These are phyloP conservation scores for Mormyrus hasselquistii DNA, from an alignment of 2,797 vertebrate species.

Conservation along the genomic window DNA sequence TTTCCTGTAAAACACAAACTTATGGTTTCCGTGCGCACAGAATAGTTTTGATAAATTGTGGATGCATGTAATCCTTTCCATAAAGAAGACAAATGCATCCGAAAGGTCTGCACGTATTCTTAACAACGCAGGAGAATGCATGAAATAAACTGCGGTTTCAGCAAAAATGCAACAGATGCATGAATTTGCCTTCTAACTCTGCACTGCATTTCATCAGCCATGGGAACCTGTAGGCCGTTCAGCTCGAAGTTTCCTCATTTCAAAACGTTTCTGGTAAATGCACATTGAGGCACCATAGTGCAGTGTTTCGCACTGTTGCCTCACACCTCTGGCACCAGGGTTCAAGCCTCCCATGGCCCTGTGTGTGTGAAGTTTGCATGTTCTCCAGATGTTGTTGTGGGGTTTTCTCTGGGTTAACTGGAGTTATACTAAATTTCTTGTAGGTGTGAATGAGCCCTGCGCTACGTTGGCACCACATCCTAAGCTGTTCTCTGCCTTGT, in stretches of 20 bases:
- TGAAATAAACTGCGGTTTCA: neutral
- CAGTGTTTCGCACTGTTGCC: neutral
- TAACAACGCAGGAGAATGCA: neutral
- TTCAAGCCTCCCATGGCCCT: neutral
- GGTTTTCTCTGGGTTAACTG: neutral
- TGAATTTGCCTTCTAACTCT: neutral
- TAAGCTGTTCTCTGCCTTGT: neutral
- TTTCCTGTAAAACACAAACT: neutral
- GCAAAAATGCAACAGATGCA: neutral
- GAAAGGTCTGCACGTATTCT: neutral
- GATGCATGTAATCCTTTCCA: neutral
- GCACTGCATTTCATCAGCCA: neutral
- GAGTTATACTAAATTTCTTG: neutral
- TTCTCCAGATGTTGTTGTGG: neutral
- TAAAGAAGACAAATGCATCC: neutral
- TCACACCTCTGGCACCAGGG: neutral
- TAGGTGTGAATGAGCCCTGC: neutral
- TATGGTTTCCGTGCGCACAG: neutral
- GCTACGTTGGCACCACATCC: neutral
- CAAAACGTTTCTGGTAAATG: neutral
- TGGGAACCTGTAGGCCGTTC: neutral
- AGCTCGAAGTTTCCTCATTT: neutral
- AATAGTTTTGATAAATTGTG: neutral
- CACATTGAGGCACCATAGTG: neutral
- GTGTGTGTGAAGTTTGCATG: neutral